Evolutionary conservation across 2,888 invertebrate genomes (phyloP), one percentile per base, ranked within the genome.

Genomic region (Polyommatus icarus): DNA sequence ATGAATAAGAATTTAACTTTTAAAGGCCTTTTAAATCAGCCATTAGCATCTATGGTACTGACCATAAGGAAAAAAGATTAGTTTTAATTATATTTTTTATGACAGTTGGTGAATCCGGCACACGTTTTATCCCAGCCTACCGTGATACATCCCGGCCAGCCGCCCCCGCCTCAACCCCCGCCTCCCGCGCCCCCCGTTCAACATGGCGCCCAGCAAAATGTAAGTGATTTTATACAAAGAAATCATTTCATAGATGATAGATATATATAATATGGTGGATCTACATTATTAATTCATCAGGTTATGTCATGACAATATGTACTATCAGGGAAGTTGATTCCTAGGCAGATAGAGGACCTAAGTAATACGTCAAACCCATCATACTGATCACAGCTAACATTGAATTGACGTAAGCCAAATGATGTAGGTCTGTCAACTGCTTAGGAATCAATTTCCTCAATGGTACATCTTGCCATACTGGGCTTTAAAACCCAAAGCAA

Each of bases 71-170:
- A 59, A 54, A 59, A 78, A 50, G 72, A 40, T 40, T 40, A 40
- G 8, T 40, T 10, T 40, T 40, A 40, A 50, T 50, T 15, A 4
- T 50, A 75, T 82, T 79, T 78, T 79, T 81, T 82, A 79, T 81
- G 84, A 86, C 89, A 93, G 89, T 83, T 93, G 87, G 92, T 93
- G 85, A 92, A 87, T 80, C 91, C 93, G 36, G 91, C 91, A 20
- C 93, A 93, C 81, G 92, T 93, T 79, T 83, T 94, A 75, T 89
- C 93, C 54, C 93, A 93, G 82, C 94, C 93, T 32, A 91, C 93
- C 79, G 93, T 92, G 83, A 93, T 93, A 80, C 94, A 94, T 79
- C 94, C 94, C 72, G 91, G 92, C 72, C 94, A 94, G 81, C 94
- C 87, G 81, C 94, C 94, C 77, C 94, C 94, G 80, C 94, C 93